Evolutionary conservation across 2,113 vertebrate genomes (phyloP).

Genomic region (Aspidoscelis tigris): DNA sequence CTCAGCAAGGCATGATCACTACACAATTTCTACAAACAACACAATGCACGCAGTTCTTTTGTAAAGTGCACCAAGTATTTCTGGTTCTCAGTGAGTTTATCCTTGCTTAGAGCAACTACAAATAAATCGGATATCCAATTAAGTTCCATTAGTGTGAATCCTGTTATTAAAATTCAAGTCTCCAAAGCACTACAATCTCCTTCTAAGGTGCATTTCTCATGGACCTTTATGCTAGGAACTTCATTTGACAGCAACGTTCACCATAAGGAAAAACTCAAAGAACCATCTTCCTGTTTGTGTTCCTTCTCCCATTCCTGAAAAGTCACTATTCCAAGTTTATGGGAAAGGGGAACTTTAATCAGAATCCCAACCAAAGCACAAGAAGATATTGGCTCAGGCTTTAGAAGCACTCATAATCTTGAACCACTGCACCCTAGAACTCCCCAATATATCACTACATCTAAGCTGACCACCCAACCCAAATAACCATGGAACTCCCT

Average conservation of each 20-base stretch:
- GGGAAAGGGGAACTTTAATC: too few species aligned
- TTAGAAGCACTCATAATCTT: not conserved
- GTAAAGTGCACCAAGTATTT: too few species aligned
- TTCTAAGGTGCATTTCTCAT: not conserved
- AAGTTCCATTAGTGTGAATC: not conserved
- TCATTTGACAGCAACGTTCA: not conserved
- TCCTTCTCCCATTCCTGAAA: too few species aligned
- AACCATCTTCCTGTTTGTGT: not conserved
- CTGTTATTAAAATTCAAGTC: not conserved
- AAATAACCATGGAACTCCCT: not conserved
- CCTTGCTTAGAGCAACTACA: not conserved
- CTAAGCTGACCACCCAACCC: not conserved
- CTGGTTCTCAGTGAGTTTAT: not conserved
- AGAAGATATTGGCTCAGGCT: not conserved
- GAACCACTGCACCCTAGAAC: too few species aligned
- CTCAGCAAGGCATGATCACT: too few species aligned
- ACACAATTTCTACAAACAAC: too few species aligned
- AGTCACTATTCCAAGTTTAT: too few species aligned
- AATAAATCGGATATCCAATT: not conserved
- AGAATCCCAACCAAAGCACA: too few species aligned
- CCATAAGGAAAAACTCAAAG: not conserved
- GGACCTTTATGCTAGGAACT: not conserved
- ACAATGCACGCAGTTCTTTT: too few species aligned
- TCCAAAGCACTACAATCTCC: not conserved
- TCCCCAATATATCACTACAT: too few species aligned